Evolutionary conservation across 2,113 vertebrate genomes (phyloP), one percentile per base, ranked within the genome.

Genomic region (Mus pahari): DNA sequence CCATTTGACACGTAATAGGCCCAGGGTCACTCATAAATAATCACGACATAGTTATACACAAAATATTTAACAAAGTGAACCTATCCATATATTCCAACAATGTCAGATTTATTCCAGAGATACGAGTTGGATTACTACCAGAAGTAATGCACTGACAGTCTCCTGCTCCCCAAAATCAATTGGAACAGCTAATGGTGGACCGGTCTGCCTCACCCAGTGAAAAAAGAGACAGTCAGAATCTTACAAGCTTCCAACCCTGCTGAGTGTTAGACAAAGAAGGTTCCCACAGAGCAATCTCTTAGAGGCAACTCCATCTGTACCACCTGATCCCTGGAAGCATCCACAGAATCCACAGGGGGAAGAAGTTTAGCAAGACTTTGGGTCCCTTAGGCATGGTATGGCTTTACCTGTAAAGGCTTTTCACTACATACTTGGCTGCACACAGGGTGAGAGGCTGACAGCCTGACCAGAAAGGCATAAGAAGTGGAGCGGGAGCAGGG

Each of bases 11-110:
- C 53, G 68, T 50, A 19, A 66, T 42, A 26, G 71, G 10, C 70
- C 60, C 48, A 31, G 24, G 60, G 13, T 55, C 70, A 86, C 62
- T 93, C 71, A 87, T 68, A n/a, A 87, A 93, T 78, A 78, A 93
- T 77, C 60, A 36, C 55, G 48, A 58, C 24, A 71, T 4, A 53
- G 33, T 53, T 64, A 45, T 64, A 53, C 50, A 77, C 26, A 77
- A 77, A 77, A 53, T 77, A 66, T 78, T 68, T 78, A 87, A 60
- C 71, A 86, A 55, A 77, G 14, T 55, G 45, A 77, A 66, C 73
- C 33, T 71, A 77, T 68, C 91, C n/a, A 48, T 64, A 53, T 17
- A 53, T 73, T 62, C n/a, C 66, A 89, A 82, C 86, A 50, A 82
- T 45, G 42, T 33, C 48, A 68, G 77, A 62, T 73, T 94, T 73